Evolutionary conservation across 2,113 vertebrate species (phyloP), one percentile per base, ranked within the genome.

Genomic region (Andinoacara biseriatus): DNA sequence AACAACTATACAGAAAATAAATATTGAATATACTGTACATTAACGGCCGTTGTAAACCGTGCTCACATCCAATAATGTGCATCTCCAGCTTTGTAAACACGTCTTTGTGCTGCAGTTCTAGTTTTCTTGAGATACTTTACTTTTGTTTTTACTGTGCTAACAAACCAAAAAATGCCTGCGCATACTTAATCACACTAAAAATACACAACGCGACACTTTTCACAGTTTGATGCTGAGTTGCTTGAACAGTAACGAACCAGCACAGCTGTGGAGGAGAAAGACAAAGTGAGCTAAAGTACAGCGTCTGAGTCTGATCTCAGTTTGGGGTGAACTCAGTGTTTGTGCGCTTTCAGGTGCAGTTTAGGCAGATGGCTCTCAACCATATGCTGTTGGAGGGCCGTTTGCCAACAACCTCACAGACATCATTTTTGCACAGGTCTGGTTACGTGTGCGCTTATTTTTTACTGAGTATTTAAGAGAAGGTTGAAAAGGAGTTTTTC

Each of bases 321-420:
- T 87, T 84, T 74, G 81, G 11, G 81, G 58, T 80, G 74, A 87
- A 69, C 52, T 76, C 79, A 89, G 69, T 33, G 29, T 87, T 83
- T 83, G 80, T 33, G 54, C 38, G 75, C 78, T 84, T 77, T 87
- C 74, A 84, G 78, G 87, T 87, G 74, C 59, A 78, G 67, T 74
- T 74, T 75, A 77, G 90, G 83, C 87, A 91, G 90, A 90, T 92
- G 92, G 91, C 77, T 76, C 61, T 40, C 18, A 57, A 74, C 65
- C 86, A 87, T 89, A 84, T 90, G 91, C 81, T 90, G 79, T 86
- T 78, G 84, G 86, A 89, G 74, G 60, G 56, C 65, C 40, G 60
- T 78, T 87, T 89, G 87, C 85, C 87, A 91, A 58, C 62, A 76
- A 74, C 82, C 88, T 87, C 78, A 1, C 78, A 57, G 78, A 85